Base-by-base conservation (phyloP, 23 tunicate species). In the Oikopleura vanhoeffeni region DNA sequence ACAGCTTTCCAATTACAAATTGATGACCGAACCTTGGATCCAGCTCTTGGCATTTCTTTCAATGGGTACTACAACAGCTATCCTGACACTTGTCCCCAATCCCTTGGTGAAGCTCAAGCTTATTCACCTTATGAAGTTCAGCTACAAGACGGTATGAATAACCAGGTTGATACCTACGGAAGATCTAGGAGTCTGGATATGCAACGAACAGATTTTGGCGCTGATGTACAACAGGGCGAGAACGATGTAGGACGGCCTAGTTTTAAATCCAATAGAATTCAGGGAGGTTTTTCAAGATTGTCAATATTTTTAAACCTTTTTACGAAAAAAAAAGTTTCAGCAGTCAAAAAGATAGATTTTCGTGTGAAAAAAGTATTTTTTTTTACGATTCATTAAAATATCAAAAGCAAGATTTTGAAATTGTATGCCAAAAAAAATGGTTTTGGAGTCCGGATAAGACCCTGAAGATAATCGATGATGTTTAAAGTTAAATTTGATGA, bases 121-220 rank as follows among this genome's bases (percentile, higher is more conserved):
- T 71, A 71, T 71, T 71, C 79, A 30, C 35, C 79, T 32, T 71
- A 71, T 30, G 79, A 71, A 32, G 79, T 71, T 30, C 79, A 71
- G 38, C 79, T 71, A 18, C 79, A 30, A 71, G 79, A 71, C 35
- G 79, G 79, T 32, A 30, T 30, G 35, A 30, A 33, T 28, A 18
- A 13, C 38, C 3, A 18, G 38, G 18, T 18, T 8, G 32, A 30
- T 30, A 2, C 4, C 34, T 71, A 18, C 38, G 79, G 79, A 33
- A 33, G 35, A 71, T 2, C 35, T 18, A 28, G 3, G 27, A 3
- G 38, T 3, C 34, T 71, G 36, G 38, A 38, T 71, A 28, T 30
- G 27, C 34, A 71, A 13, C 79, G 34, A 13, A 13, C 35, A 33
- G 79, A 18, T 71, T 18, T 18, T 13, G 79, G 79, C 27, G 79